phyloP scores from a whole-genome alignment of 2,113 vertebrate species.

The Canis aureus region DNA sequence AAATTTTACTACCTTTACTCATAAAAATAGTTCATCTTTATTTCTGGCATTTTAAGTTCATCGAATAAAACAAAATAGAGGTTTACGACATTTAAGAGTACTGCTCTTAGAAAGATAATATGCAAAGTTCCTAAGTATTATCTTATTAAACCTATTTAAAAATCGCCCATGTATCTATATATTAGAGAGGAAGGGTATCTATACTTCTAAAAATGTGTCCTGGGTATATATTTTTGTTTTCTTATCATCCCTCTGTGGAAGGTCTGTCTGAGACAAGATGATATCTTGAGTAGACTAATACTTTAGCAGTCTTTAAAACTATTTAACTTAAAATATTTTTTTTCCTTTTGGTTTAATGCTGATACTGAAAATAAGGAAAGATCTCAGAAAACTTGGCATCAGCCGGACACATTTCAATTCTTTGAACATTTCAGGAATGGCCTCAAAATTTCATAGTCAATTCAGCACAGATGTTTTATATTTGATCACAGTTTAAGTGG shows the following conservation, averaged over 20 bases:
- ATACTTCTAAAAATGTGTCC: not conserved
- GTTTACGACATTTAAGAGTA: not conserved
- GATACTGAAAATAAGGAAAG: not conserved
- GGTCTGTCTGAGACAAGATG: not conserved
- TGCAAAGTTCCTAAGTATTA: not conserved
- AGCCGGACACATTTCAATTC: not conserved
- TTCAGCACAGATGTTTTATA: not conserved
- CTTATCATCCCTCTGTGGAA: not conserved
- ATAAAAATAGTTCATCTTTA: not conserved
- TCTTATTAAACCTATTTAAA: not conserved
- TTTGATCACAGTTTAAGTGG: not conserved
- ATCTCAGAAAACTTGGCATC: not conserved
- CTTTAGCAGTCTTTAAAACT: not conserved
- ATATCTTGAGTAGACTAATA: not conserved
- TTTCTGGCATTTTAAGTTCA: not conserved
- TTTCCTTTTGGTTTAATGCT: not conserved
- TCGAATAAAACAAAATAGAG: not conserved
- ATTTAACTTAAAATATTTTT: not conserved
- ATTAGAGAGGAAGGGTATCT: not conserved
- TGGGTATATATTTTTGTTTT: not conserved
- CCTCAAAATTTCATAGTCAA: not conserved
- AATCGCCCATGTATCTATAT: not conserved
- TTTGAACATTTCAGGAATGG: not conserved
- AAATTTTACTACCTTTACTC: not conserved
- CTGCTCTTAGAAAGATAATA: not conserved